These are phyloP conservation scores for Glossosoma conforme DNA, from an alignment of 1,140 invertebrate genomes.

Conservation along the genomic window DNA sequence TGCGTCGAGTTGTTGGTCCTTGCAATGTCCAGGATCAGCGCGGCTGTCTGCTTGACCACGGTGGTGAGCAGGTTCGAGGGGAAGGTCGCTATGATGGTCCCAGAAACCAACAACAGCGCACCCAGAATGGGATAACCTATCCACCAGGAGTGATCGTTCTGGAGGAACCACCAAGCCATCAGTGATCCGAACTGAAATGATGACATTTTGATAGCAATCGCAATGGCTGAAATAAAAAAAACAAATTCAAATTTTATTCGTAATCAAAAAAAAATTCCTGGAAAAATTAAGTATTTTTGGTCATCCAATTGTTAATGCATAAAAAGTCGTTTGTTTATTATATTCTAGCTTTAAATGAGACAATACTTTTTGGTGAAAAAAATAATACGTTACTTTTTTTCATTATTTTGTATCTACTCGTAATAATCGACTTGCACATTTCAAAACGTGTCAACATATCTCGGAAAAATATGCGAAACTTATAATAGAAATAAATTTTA, in stretches of 20 bases:
- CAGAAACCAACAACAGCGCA: slow-evolving; percentile 48
- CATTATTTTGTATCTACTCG: no score
- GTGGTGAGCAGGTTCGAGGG: slow-evolving; percentile 53
- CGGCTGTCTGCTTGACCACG: slow-evolving; percentile 53
- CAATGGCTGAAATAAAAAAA: slow-evolving; percentile 21
- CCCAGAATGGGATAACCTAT: slow-evolving; percentile 59
- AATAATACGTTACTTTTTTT: no score
- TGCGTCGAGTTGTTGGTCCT: slow-evolving; percentile 12
- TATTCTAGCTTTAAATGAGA: no score
- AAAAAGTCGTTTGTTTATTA: no score
- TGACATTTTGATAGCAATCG: slow-evolving; percentile 34
- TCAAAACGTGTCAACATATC: no score
- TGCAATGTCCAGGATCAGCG: slow-evolving; percentile 38
- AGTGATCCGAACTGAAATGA: slow-evolving; percentile 39
- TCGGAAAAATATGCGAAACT: no score
- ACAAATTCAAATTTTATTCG: neutral
- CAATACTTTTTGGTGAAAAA: no score
- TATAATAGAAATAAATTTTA: no score
- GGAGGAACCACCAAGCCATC: slow-evolving; percentile 35
- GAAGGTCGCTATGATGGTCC: slow-evolving; percentile 53
- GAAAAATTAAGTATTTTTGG: slow-evolving; percentile 4
- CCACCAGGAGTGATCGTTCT: slow-evolving; percentile 39
- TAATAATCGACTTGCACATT: no score
- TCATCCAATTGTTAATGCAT: no score
- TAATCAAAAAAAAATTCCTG: neutral